Evolutionary conservation across 2,797 vertebrate genomes (phyloP).

Genomic region (Columba guinea): DNA sequence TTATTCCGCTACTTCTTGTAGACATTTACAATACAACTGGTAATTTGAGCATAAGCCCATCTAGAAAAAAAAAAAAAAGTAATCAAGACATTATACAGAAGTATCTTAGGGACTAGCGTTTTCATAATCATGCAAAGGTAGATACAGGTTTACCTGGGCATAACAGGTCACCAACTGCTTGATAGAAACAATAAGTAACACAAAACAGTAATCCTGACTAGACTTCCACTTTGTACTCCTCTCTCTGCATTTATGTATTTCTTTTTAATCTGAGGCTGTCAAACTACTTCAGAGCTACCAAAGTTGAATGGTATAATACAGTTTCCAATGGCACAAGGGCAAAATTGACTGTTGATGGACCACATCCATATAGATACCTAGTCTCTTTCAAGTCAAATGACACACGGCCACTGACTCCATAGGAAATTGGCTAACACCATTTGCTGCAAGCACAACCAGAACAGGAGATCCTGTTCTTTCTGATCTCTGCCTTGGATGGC

Average conservation of each 20-base stretch:
- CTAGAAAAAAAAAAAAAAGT: neutral
- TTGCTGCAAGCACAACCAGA: too few relatives aligned
- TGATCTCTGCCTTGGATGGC: too few relatives aligned
- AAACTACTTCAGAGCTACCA: neutral
- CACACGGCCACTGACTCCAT: neutral
- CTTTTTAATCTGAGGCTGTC: neutral
- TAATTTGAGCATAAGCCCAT: neutral
- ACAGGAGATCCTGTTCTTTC: too few relatives aligned
- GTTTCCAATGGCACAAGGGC: neutral
- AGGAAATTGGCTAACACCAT: too few relatives aligned
- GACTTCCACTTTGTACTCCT: neutral
- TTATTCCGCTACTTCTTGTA: neutral
- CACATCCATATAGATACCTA: neutral
- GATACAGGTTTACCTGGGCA: neutral
- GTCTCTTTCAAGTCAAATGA: neutral
- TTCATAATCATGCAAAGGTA: neutral
- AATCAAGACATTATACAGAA: neutral
- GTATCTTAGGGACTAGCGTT: neutral
- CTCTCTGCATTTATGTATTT: neutral
- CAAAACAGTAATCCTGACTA: neutral
- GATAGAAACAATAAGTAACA: neutral
- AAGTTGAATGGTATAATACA: neutral
- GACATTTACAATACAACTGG: neutral
- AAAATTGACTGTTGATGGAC: neutral
- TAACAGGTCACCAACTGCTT: neutral